A percentile compares a stretch with the other conserved stretches of the same genome.
These are phyloP conservation scores for Brachystomella parvula DNA, from an alignment of 1,140 invertebrate species.

Conservation along the genomic window DNA sequence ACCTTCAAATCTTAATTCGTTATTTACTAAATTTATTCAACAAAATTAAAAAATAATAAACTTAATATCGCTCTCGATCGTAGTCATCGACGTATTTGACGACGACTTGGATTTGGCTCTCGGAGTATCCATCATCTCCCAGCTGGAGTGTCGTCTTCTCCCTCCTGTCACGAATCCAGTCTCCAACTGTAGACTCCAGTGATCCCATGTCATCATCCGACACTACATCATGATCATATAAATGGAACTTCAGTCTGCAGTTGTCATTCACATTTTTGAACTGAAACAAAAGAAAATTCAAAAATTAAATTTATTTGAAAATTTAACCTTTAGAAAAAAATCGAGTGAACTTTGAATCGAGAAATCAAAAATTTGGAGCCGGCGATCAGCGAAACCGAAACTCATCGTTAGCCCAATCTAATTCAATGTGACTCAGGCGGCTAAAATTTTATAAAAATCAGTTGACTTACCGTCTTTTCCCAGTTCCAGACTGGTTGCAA, in stretches of 20 bases:
- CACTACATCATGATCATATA: conserved; percentile 1
- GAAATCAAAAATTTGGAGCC: no score
- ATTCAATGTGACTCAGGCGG: no score
- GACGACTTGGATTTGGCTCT: not conserved
- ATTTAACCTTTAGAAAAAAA: not conserved
- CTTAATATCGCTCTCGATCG: no score
- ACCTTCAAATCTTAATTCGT: no score
- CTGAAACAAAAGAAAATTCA: not conserved
- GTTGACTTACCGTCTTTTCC: not conserved
- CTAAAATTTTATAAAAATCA: no score
- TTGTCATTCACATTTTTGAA: not conserved
- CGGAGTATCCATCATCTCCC: not conserved
- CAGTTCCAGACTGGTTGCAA: conserved; percentile 5
- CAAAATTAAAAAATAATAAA: no score
- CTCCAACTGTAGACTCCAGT: not conserved
- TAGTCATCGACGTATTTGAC: conserved; percentile 5
- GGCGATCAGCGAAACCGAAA: no score
- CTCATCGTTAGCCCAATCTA: no score
- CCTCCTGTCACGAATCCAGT: not conserved
- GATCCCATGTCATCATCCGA: not conserved
- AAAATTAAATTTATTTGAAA: not conserved
- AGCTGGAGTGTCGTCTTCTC: not conserved
- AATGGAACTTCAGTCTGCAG: conserved; percentile 1
- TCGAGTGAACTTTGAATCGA: not conserved
- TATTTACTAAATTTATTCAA: no score